These are phyloP conservation scores for Andinoacara biseriatus DNA, from an alignment of 2,113 vertebrate genomes.

Conservation along the genomic window DNA sequence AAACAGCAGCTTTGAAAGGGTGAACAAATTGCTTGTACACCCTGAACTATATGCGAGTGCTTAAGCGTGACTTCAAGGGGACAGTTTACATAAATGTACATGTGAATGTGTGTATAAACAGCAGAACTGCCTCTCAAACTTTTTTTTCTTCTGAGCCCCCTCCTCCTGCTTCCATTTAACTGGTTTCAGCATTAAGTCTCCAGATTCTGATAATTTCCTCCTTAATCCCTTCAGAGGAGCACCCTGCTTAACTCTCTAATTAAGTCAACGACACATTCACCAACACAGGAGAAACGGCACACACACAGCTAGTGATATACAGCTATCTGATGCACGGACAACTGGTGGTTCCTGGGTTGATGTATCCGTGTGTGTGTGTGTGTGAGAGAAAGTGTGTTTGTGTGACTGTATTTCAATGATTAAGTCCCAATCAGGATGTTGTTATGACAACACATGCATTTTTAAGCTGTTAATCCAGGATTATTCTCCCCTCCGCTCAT, in stretches of 20 bases:
- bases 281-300: slow-evolving; percentile 22
- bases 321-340: slow-evolving; percentile 36
- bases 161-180: slow-evolving; percentile 68
- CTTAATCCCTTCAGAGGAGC: slow-evolving; percentile 64
- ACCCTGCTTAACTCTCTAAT: slow-evolving; percentile 68
- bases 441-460: slow-evolving; percentile 69
- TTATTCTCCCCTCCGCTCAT: slow-evolving; percentile 70
- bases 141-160: slow-evolving; percentile 27
- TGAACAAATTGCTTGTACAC: slow-evolving; percentile 20
- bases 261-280: slow-evolving; percentile 58
- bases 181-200: slow-evolving; percentile 65
- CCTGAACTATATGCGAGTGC: slow-evolving; percentile 18
- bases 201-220: slow-evolving; percentile 69
- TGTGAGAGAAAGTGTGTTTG: slow-evolving; percentile 4
- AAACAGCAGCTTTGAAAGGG: not conserved
- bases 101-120: slow-evolving; percentile 20
- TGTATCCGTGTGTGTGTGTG: not conserved
- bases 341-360: slow-evolving; percentile 15
- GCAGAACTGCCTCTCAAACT: slow-evolving; percentile 19
- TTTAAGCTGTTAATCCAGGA: slow-evolving; percentile 75
- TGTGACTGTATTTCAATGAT: slow-evolving; percentile 58
- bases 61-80: slow-evolving; percentile 22
- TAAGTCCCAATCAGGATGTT: slow-evolving; percentile 70
- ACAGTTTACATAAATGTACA: slow-evolving; percentile 36
- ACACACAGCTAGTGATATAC: slow-evolving; percentile 26